A percentile compares a stretch with the other conserved stretches of the same genome.
These are phyloP conservation scores for Amphimedon queenslandica DNA, from an alignment of 37 sponge, comb jelly and placozoan species.

Conservation along the genomic window DNA sequence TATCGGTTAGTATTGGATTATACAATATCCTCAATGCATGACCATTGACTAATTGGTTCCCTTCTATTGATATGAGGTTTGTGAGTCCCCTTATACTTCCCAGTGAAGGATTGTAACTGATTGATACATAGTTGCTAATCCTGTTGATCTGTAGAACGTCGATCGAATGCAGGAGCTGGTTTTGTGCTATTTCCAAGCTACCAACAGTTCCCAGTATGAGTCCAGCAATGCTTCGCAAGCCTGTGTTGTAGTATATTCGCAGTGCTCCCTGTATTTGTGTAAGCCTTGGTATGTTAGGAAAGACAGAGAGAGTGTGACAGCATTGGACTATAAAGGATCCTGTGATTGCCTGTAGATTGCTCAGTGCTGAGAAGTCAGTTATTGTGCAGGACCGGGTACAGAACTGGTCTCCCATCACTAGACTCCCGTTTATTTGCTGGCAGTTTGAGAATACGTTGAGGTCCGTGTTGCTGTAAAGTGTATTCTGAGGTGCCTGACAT, in stretches of 20 bases:
- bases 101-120: constrained; percentile 40
- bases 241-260: constrained; percentile 34
- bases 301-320: constrained; percentile 15
- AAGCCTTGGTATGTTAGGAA: constrained; percentile 10
- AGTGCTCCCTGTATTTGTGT: constrained; percentile 19
- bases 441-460: no score
- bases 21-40: constrained; percentile 39
- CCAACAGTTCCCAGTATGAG: constrained; percentile 16
- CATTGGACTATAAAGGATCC: constrained; percentile 53
- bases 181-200: constrained; percentile 29
- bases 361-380: constrained; percentile 2
- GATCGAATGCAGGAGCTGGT: constrained; percentile 17
- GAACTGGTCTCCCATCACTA: constrained; percentile 19
- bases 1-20: constrained; percentile 25
- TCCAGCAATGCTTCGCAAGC: constrained; percentile 17
- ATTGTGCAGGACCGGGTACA: constrained; percentile 28
- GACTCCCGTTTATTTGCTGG: constrained; percentile 1
- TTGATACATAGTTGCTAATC: constrained; percentile 28
- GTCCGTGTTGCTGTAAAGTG: no score
- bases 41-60: constrained; percentile 19
- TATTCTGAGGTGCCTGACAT: no score
- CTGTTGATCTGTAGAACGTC: constrained; percentile 14
- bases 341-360: not conserved
- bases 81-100: constrained; percentile 13
- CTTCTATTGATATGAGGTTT: constrained; percentile 16